Conservation (phyloP, 2,888 invertebrate species). For the Dione juno region DNA sequence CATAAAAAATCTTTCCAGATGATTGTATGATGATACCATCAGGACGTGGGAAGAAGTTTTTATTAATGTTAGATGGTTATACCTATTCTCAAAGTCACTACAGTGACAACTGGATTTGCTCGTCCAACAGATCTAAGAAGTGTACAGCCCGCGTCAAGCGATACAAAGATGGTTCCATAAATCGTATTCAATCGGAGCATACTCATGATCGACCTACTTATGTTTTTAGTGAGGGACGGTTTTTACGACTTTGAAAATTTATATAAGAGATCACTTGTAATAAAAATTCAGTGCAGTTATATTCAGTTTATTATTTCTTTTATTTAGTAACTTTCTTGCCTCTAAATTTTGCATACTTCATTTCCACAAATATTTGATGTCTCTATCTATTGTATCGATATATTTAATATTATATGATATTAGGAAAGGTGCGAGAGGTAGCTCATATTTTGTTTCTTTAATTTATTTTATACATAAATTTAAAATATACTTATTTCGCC, state of each 20-base stretch:
- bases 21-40: conserved; percentile 53
- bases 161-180: conserved; percentile 2
- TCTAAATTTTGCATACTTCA: background rate
- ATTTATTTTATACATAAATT: no score
- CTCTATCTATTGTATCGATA: no score
- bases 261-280: background rate
- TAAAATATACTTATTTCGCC: no score
- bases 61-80: conserved; percentile 56
- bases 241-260: background rate
- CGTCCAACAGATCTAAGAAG: conserved; percentile 21
- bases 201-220: conserved; percentile 15
- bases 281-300: background rate
- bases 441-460: no score
- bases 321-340: background rate
- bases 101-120: conserved; percentile 55
- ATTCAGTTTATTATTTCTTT: background rate
- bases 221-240: conserved; percentile 1
- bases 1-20: conserved; percentile 37
- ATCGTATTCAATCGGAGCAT: conserved; percentile 11
- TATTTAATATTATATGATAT: no score
- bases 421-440: no score
- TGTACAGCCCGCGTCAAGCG: conserved; percentile 21
- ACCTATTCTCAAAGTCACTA: conserved; percentile 58
- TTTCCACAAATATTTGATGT: background rate
- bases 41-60: conserved; percentile 54